These are phyloP conservation scores for Cephus spinipes DNA, from an alignment of 2,888 invertebrate genomes.

Conservation along the genomic window DNA sequence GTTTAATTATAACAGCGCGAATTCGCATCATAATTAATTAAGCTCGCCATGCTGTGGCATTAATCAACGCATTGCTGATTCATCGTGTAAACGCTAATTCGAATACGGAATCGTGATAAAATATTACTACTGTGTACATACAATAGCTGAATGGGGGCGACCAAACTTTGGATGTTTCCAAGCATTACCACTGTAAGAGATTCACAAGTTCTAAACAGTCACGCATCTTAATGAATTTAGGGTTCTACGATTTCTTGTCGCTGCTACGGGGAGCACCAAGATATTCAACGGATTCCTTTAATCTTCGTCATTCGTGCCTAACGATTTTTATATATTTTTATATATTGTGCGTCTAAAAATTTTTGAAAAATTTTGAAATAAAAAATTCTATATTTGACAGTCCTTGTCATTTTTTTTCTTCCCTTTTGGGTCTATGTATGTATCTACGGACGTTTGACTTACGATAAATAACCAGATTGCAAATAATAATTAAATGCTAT, in stretches of 20 bases:
- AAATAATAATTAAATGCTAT: too few species aligned
- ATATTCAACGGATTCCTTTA: background rate
- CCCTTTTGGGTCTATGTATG: too few species aligned
- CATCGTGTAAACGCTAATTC: background rate
- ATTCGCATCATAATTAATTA: slow-evolving; percentile 3
- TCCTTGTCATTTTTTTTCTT: too few species aligned
- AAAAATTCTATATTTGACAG: too few species aligned
- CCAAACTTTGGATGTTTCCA: background rate
- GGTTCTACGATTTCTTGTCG: background rate
- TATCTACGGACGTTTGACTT: too few species aligned
- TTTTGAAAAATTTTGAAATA: too few species aligned
- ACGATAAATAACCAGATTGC: too few species aligned
- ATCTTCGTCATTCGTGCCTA: background rate
- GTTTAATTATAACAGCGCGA: background rate
- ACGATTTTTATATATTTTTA: too few species aligned
- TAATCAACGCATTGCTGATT: background rate
- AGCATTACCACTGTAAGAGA: background rate
- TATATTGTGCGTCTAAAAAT: background rate
- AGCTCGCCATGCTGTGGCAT: background rate
- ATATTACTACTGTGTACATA: background rate
- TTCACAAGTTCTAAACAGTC: background rate
- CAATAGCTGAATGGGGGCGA: background rate
- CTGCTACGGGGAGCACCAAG: background rate
- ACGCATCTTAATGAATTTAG: background rate
- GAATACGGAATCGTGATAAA: background rate